Conservation (phyloP, 64 coral and sea anemone species). For the Catalaphyllia jardinei region DNA sequence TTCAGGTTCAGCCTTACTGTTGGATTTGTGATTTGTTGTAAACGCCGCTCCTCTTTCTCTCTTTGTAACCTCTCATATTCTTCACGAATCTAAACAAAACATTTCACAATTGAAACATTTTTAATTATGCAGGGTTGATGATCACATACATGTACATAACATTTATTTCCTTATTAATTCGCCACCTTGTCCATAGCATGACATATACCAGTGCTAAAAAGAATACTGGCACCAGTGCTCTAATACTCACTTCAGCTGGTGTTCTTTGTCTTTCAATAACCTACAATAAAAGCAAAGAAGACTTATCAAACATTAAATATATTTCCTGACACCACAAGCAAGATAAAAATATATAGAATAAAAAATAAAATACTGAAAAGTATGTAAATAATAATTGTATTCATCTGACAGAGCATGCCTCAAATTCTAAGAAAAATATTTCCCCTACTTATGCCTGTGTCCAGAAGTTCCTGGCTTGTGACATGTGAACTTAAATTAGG, state of each 20-base stretch:
- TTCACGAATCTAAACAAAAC: slow-evolving; percentile 76
- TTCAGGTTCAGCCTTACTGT: slow-evolving; percentile 30
- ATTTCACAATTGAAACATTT: background rate
- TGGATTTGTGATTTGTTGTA: slow-evolving; percentile 94
- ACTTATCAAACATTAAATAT: background rate
- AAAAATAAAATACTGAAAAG: too few species aligned
- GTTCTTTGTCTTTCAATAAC: slow-evolving; percentile 69
- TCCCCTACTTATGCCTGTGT: too few species aligned
- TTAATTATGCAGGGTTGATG: too few species aligned
- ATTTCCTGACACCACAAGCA: too few species aligned
- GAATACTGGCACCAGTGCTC: background rate
- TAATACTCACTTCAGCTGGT: slow-evolving; percentile 58
- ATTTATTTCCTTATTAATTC: too few species aligned
- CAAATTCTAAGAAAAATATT: too few species aligned
- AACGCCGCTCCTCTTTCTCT: slow-evolving; percentile 85
- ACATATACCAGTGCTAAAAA: background rate
- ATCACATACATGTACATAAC: too few species aligned
- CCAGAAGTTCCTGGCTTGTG: too few species aligned
- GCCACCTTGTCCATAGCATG: background rate
- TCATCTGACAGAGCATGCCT: too few species aligned
- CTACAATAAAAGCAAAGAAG: slow-evolving; percentile 3
- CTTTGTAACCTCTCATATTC: slow-evolving; percentile 97
- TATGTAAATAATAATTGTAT: too few species aligned
- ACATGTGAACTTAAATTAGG: too few species aligned
- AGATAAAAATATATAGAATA: too few species aligned